These are phyloP conservation scores for Pampusana beccarii DNA, from an alignment of 2,113 vertebrate species.

Conservation along the genomic window DNA sequence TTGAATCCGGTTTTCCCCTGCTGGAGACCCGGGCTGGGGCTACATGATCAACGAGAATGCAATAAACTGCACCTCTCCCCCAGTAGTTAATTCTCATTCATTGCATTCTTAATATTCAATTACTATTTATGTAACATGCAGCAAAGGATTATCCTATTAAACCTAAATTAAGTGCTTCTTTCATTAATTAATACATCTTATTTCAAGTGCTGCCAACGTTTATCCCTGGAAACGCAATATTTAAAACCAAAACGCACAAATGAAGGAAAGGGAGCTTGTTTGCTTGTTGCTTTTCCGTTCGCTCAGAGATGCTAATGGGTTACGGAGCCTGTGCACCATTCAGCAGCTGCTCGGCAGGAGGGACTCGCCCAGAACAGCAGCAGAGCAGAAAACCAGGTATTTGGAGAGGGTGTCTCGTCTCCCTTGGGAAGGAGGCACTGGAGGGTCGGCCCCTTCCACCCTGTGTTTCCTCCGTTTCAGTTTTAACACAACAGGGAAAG, in stretches of 20 bases:
- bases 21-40: background rate
- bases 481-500: background rate
- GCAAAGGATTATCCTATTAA: slow-evolving; percentile 73
- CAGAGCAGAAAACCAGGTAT: background rate
- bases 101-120: slow-evolving; percentile 69
- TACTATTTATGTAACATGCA: slow-evolving; percentile 63
- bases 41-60: background rate
- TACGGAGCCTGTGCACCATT: background rate
- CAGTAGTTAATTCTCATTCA: slow-evolving; percentile 28
- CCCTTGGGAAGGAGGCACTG: background rate
- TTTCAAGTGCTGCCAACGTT: slow-evolving; percentile 69
- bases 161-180: slow-evolving; percentile 62
- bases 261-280: background rate
- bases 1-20: background rate
- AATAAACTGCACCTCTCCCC: slow-evolving; percentile 29
- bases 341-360: background rate
- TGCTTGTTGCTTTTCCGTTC: background rate
- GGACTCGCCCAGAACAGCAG: background rate
- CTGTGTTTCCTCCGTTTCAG: rapidly evolving
- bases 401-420: background rate
- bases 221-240: slow-evolving; percentile 59
- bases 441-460: background rate
- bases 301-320: background rate
- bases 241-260: slow-evolving; percentile 25
- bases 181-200: slow-evolving; percentile 72